A percentile compares a stretch with the other conserved stretches of the same genome.
These are phyloP conservation scores for Paradoxurus hermaphroditus DNA, from an alignment of 2,113 vertebrate genomes.

Conservation along the genomic window DNA sequence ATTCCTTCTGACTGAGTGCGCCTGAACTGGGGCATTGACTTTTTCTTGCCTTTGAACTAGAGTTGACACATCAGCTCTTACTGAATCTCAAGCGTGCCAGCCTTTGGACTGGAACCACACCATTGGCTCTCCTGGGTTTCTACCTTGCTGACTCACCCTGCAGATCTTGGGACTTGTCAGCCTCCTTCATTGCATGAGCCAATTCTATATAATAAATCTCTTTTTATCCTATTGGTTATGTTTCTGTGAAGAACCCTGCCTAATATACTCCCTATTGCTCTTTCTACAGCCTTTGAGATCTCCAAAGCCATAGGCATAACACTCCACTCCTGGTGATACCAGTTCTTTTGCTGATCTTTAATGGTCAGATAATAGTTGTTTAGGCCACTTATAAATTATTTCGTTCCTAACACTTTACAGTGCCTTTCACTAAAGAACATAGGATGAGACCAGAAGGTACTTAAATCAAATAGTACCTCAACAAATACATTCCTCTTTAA, in stretches of 20 bases:
- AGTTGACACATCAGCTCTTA: background rate
- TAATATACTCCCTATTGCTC: background rate
- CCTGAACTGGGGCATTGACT: background rate
- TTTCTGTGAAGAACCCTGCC: background rate
- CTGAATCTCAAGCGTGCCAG: background rate
- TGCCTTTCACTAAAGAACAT: background rate
- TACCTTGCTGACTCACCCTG: background rate
- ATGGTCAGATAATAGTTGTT: background rate
- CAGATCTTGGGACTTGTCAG: background rate
- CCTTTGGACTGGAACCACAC: background rate
- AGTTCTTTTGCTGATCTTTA: constrained; percentile 2
- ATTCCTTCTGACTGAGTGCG: background rate
- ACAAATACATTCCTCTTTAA: background rate
- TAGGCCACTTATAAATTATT: constrained; percentile 28
- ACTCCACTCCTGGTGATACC: background rate
- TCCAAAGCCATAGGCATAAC: background rate
- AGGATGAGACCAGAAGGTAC: background rate
- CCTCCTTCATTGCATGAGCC: background rate
- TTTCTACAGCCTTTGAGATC: background rate
- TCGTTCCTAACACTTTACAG: background rate
- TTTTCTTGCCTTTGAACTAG: background rate
- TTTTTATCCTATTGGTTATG: background rate
- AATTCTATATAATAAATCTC: background rate
- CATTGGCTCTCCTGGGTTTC: background rate
- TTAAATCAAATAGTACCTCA: background rate